These are phyloP conservation scores for Paramormyrops hopkinsi DNA, from an alignment of 2,797 vertebrate species.

Conservation along the genomic window DNA sequence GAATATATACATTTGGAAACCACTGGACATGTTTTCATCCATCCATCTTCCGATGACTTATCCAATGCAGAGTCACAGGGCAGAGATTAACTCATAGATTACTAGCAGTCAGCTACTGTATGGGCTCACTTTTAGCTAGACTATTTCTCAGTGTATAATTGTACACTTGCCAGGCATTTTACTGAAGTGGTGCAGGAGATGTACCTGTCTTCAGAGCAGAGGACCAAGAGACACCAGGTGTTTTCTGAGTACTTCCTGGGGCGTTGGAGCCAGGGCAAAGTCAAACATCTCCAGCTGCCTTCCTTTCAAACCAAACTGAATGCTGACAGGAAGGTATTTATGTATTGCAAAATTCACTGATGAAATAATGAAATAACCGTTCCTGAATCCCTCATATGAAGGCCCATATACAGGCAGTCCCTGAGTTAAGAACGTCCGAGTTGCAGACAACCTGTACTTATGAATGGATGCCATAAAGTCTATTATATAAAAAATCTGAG, in stretches of 20 bases:
- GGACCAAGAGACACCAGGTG: slow-evolving; percentile 48
- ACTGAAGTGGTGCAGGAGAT: slow-evolving; percentile 47
- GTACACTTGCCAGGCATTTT: slow-evolving; percentile 56
- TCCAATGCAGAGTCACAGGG: not conserved
- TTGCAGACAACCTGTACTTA: not conserved
- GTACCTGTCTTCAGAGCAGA: slow-evolving; percentile 56
- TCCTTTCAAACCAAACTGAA: slow-evolving; percentile 55
- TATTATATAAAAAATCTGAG: not conserved
- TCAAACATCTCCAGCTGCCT: slow-evolving; percentile 60
- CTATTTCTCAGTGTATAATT: not conserved
- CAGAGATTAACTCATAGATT: not conserved
- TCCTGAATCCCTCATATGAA: not conserved
- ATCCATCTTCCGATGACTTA: not conserved
- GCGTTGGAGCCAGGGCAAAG: slow-evolving; percentile 65
- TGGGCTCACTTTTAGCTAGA: not conserved
- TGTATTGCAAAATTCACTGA: not conserved
- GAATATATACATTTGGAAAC: not conserved
- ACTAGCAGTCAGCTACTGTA: not conserved
- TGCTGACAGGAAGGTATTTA: slow-evolving; percentile 70
- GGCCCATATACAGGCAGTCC: not conserved
- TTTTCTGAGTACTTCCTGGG: slow-evolving; percentile 72
- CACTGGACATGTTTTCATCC: not conserved
- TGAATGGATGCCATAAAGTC: not conserved
- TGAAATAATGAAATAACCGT: not conserved
- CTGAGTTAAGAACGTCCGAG: not conserved